Conservation (phyloP, 2,113 vertebrate genomes). For the Cisticola juncidis region DNA sequence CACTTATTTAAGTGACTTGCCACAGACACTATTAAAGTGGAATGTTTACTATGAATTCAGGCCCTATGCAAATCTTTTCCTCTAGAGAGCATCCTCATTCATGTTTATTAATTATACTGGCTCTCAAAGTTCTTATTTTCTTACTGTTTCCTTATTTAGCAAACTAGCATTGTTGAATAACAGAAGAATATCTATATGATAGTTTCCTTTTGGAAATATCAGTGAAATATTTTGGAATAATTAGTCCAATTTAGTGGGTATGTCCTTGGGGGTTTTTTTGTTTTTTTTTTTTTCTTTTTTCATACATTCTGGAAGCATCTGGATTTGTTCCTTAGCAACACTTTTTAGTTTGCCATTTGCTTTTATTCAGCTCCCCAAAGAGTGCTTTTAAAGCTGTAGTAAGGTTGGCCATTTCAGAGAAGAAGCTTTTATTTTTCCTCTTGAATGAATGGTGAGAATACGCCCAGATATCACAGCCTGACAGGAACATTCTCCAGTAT, state of each 20-base stretch:
- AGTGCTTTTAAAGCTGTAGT: not conserved
- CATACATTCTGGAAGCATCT: not conserved
- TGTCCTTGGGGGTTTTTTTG: not conserved
- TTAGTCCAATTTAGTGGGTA: not conserved
- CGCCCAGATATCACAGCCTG: not conserved
- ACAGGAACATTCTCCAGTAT: not conserved
- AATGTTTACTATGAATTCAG: not conserved
- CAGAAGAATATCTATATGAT: not conserved
- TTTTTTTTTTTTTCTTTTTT: not conserved
- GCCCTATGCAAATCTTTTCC: not conserved
- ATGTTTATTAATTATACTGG: not conserved
- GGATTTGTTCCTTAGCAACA: conserved; percentile 52
- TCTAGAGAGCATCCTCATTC: not conserved
- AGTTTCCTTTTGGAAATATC: not conserved
- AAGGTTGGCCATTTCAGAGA: not conserved
- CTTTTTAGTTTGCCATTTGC: not conserved
- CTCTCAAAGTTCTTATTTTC: not conserved
- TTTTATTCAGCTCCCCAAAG: not conserved
- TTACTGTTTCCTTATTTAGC: not conserved
- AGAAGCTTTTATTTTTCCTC: not conserved
- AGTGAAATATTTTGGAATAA: too few relatives aligned
- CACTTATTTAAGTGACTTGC: not conserved
- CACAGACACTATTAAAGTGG: not conserved
- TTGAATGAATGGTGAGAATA: not conserved
- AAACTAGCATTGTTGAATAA: not conserved